Conservation (phyloP, 2,113 vertebrate genomes). For the Amphiprion ocellaris region DNA sequence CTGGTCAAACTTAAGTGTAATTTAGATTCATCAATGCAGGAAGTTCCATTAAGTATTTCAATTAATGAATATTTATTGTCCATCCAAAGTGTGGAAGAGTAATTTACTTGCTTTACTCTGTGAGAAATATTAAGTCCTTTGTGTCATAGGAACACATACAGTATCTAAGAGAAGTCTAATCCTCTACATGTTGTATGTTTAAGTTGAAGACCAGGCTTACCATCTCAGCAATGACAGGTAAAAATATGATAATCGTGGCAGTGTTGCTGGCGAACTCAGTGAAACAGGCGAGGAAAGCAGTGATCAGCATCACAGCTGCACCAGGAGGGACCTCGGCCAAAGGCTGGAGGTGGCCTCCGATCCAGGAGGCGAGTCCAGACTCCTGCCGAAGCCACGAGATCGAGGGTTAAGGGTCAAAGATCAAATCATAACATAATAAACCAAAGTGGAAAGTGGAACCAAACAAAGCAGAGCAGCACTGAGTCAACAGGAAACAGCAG, state of each 20-base stretch:
- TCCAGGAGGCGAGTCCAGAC: conserved; percentile 94
- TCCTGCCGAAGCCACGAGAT: conserved; percentile 83
- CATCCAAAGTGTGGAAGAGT: too few relatives aligned
- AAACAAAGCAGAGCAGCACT: conserved; percentile 14
- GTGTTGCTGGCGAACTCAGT: conserved; percentile 99
- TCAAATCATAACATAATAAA: conserved; percentile 60
- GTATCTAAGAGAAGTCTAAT: too few relatives aligned
- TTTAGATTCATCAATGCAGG: too few relatives aligned
- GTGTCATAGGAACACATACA: too few relatives aligned
- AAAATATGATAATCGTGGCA: conserved; percentile 96
- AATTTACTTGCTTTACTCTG: too few relatives aligned
- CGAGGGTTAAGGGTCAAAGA: conserved; percentile 35
- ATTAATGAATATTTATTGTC: too few relatives aligned
- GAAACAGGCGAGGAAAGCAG: conserved; percentile 91
- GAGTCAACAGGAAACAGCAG: not conserved
- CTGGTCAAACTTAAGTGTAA: not conserved
- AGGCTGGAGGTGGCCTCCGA: conserved; percentile 92
- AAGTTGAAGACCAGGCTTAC: conserved; percentile 79
- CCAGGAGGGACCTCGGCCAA: conserved; percentile 88
- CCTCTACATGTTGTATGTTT: too few relatives aligned
- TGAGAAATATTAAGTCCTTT: too few relatives aligned
- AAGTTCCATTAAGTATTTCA: too few relatives aligned
- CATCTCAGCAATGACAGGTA: conserved; percentile 95
- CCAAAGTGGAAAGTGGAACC: conserved; percentile 23
- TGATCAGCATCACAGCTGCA: conserved; percentile 91